Evolutionary conservation across 2,888 invertebrate species (phyloP).

Genomic region (Lasioglossum oenotherae): DNA sequence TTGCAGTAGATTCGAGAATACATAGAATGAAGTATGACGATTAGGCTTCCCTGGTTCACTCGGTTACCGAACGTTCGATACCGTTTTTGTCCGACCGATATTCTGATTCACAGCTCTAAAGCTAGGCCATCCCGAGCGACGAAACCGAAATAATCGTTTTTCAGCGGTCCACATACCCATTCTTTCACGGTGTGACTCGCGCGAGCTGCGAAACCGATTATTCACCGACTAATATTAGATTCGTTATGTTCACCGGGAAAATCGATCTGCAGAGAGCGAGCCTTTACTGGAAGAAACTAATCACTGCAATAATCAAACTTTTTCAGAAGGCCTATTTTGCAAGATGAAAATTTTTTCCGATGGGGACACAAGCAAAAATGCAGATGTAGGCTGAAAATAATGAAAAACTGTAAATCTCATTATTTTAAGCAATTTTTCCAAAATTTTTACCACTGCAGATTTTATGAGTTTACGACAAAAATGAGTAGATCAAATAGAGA

Average conservation of each 20-base stretch:
- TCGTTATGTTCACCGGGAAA: slow-evolving; percentile 63
- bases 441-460: not conserved
- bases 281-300: slow-evolving; percentile 49
- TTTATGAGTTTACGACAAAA: not conserved
- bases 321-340: too few species aligned
- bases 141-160: slow-evolving; percentile 38
- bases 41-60: too few species aligned
- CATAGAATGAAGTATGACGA: too few species aligned
- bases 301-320: not conserved
- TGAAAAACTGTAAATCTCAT: not conserved
- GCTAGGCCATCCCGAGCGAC: slow-evolving; percentile 1
- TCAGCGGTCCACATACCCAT: slow-evolving; percentile 1
- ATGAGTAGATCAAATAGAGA: not conserved
- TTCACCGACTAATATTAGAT: slow-evolving; percentile 75
- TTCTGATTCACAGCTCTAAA: not conserved
- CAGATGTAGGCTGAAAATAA: not conserved
- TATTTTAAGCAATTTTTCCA: too few species aligned
- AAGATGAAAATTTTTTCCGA: too few species aligned
- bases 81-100: not conserved
- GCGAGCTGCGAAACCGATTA: slow-evolving; percentile 63
- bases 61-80: not conserved
- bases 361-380: not conserved
- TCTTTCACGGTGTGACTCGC: slow-evolving; percentile 40
- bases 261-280: slow-evolving; percentile 39
- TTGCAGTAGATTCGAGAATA: too few species aligned